A percentile compares a stretch with the other conserved stretches of the same genome.
These are phyloP conservation scores for Chlorodrepanis virens DNA, from an alignment of 2,113 vertebrate species.

Conservation along the genomic window DNA sequence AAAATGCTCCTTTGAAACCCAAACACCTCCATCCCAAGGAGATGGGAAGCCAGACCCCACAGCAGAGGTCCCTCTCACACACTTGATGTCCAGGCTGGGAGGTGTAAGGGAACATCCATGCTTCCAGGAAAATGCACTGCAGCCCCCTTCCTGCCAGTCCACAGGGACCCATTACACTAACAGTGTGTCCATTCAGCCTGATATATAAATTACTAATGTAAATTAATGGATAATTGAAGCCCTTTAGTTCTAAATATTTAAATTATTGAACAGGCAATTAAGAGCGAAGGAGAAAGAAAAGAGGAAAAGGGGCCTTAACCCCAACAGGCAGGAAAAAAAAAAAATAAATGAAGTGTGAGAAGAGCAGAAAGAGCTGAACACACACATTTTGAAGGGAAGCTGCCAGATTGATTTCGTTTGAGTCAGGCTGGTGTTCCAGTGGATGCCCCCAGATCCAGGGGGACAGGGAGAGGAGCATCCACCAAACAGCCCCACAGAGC, in stretches of 20 bases:
- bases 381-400: not conserved
- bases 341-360: not conserved
- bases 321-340: not conserved
- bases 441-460: not conserved
- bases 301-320: conserved; percentile 37
- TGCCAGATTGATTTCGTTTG: not conserved
- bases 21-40: not conserved
- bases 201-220: conserved; percentile 75
- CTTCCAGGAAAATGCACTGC: conserved; percentile 59
- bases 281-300: conserved; percentile 13
- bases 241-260: conserved; percentile 71
- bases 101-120: conserved; percentile 4
- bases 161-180: conserved; percentile 61
- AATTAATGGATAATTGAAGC: conserved; percentile 76
- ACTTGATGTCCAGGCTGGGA: not conserved
- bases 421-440: not conserved
- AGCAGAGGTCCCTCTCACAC: not conserved
- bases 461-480: not conserved
- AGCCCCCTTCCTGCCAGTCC: conserved; percentile 33
- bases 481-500: fast-evolving
- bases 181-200: conserved; percentile 60
- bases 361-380: not conserved
- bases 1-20: not conserved
- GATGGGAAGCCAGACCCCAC: not conserved
- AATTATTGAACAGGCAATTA: conserved; percentile 76